Evolutionary conservation across 2,797 vertebrate genomes (phyloP).

Genomic region (Gobio occitaniae): DNA sequence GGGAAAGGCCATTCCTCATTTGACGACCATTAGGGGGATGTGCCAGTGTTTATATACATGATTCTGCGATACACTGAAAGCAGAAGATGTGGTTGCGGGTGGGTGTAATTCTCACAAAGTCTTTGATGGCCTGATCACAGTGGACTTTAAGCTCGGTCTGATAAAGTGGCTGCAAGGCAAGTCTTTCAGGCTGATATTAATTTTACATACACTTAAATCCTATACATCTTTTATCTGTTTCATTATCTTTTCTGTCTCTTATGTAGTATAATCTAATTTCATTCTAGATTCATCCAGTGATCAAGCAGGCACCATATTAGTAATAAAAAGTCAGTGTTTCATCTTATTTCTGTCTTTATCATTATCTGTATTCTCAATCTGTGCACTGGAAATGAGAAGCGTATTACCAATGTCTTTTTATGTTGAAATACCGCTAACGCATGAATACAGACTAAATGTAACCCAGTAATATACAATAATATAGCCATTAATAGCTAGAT

Average conservation of each 20-base stretch:
- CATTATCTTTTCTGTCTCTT: constrained; percentile 74
- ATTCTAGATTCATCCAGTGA: constrained; percentile 58
- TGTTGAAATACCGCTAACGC: background rate
- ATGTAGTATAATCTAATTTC: constrained; percentile 71
- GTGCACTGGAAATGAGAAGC: constrained; percentile 3
- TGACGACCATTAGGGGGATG: constrained; percentile 67
- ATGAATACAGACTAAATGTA: background rate
- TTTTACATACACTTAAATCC: constrained; percentile 71
- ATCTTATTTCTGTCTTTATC: constrained; percentile 58
- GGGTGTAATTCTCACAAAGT: background rate
- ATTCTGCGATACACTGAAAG: constrained; percentile 1
- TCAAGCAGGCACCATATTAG: constrained; percentile 61
- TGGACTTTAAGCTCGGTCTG: constrained; percentile 45
- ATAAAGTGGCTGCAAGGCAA: constrained; percentile 68
- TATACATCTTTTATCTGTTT: constrained; percentile 77
- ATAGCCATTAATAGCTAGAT: background rate
- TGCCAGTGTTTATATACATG: constrained; percentile 63
- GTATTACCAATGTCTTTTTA: background rate
- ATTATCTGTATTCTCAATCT: constrained; percentile 20
- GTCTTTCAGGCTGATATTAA: constrained; percentile 73
- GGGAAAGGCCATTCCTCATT: constrained; percentile 38
- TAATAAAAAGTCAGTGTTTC: constrained; percentile 51
- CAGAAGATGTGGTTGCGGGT: background rate
- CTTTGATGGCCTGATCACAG: background rate
- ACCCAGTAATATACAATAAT: background rate